Base-by-base conservation (phyloP, 2,888 invertebrate species). In the Shargacucullia verbasci region DNA sequence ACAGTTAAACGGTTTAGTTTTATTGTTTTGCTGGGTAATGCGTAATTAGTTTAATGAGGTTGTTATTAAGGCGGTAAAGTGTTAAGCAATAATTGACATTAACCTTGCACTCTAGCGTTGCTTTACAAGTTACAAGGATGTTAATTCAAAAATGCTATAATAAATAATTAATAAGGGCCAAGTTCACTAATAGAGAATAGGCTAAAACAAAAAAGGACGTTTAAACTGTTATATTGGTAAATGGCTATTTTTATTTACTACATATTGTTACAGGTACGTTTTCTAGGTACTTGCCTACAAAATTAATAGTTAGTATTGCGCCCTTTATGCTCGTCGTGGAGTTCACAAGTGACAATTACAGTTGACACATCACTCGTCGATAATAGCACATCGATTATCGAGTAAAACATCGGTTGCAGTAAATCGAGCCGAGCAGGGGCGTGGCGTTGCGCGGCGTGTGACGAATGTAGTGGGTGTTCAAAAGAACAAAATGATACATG, bases 401-500 rank as follows among this genome's bases (percentile, higher is more conserved):
- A 44, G 48, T 68, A 55, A 29, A 59, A 59, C 43, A 58, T 57
- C 45, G 56, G 53, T 50, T 47, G 45, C 54, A 60, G 27, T 49
- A 43, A 59, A 53, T 65, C 15, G 47, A 52, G 41, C 47, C 35
- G 38, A 13, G 25, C 27, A 40, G 45, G 57, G 43, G 67, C 58
- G 48, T 59, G 59, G 49, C 50, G 2, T 6, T 3, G 20, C 20
- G 29, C 1, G 20, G 34, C 47, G 54, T 37, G 39, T 50, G 46
- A 54, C 70, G 53, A 83, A 88, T 86, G 81, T 84, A 84, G 87
- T 84, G 84, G 89, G 88, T 86, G 88, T 83, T 82, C 82, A 90
- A 86, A 89, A 88, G 89, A 85, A 81, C 89, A 91, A 91, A n/a
- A 91, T 90, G 82, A 88, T 85, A 89, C 84, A 59, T 43, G 89